Evolutionary conservation across 1,140 invertebrate species (phyloP).

Genomic region (Drosophila seguyi): DNA sequence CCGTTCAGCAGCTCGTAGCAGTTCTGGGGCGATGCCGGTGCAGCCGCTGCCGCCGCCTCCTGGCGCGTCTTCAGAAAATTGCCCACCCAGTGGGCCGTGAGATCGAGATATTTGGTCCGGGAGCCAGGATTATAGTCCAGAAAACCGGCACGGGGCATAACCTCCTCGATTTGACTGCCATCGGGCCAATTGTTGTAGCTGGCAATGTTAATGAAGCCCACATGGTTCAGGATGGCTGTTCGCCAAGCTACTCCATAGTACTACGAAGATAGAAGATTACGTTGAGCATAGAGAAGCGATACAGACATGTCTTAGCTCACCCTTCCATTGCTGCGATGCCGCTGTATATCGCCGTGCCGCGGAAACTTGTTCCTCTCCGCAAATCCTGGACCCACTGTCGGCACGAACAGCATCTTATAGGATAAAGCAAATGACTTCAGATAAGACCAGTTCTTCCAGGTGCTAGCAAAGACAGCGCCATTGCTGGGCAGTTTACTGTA

Average conservation of each 20-base stretch:
- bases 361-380: slow-evolving; percentile 87
- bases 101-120: slow-evolving; percentile 87
- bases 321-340: slow-evolving; percentile 87
- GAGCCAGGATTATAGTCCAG: slow-evolving; percentile 87
- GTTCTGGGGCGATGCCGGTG: slow-evolving; percentile 43
- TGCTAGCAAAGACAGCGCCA: slow-evolving; percentile 87
- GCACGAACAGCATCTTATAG: slow-evolving; percentile 87
- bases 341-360: slow-evolving; percentile 86
- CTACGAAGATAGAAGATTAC: slow-evolving; percentile 32
- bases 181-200: slow-evolving; percentile 89
- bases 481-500: slow-evolving; percentile 88
- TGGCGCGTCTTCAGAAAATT: slow-evolving; percentile 85
- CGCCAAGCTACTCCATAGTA: slow-evolving; percentile 87
- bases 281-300: not conserved
- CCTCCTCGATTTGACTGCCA: slow-evolving; percentile 88
- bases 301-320: slow-evolving; percentile 33
- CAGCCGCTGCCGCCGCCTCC: slow-evolving; percentile 62
- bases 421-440: slow-evolving; percentile 87
- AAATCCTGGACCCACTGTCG: slow-evolving; percentile 88
- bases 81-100: slow-evolving; percentile 87
- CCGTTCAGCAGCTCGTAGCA: slow-evolving; percentile 83
- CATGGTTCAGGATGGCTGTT: slow-evolving; percentile 86
- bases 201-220: slow-evolving; percentile 86
- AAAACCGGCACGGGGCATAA: slow-evolving; percentile 86
- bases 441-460: slow-evolving; percentile 88